Evolutionary conservation across 2,113 vertebrate species (phyloP).

Genomic region (Synchiropus splendidus): DNA sequence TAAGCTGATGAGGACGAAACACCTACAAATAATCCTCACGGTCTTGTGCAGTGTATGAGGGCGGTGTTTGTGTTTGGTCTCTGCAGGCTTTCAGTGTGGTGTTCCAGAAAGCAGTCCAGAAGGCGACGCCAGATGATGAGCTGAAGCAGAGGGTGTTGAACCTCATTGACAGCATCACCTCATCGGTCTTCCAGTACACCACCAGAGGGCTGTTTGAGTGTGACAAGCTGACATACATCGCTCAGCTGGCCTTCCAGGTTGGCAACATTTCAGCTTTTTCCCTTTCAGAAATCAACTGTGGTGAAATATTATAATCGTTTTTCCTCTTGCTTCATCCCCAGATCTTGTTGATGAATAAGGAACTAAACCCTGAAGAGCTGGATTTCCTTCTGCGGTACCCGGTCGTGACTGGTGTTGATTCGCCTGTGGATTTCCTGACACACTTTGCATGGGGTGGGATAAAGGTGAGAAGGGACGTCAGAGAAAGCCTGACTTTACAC

Average conservation of each 20-base stretch:
- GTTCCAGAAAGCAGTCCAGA: constrained; percentile 84
- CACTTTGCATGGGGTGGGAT: constrained; percentile 85
- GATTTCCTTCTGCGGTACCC: constrained; percentile 91
- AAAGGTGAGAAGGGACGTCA: constrained; percentile 65
- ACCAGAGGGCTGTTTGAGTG: constrained; percentile 85
- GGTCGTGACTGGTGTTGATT: constrained; percentile 63
- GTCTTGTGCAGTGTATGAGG: not conserved
- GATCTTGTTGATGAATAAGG: constrained; percentile 84
- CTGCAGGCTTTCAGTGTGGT: constrained; percentile 81
- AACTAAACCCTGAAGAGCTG: constrained; percentile 73
- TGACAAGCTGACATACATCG: constrained; percentile 83
- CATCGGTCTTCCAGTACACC: constrained; percentile 85
- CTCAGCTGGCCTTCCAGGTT: constrained; percentile 94
- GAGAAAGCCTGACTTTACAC: too few relatives aligned
- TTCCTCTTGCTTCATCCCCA: constrained; percentile 48
- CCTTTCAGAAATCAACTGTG: constrained; percentile 31
- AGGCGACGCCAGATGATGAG: constrained; percentile 66
- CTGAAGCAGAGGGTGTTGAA: constrained; percentile 70
- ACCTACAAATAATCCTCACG: too few relatives aligned
- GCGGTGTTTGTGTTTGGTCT: constrained; percentile 4
- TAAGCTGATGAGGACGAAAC: too few relatives aligned
- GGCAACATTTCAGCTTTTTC: constrained; percentile 6
- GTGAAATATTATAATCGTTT: constrained; percentile 8
- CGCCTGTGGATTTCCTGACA: constrained; percentile 88
- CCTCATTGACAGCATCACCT: constrained; percentile 87